phyloP scores from a whole-genome alignment of 1,140 invertebrate genomes.

The Papilio xuthus region DNA sequence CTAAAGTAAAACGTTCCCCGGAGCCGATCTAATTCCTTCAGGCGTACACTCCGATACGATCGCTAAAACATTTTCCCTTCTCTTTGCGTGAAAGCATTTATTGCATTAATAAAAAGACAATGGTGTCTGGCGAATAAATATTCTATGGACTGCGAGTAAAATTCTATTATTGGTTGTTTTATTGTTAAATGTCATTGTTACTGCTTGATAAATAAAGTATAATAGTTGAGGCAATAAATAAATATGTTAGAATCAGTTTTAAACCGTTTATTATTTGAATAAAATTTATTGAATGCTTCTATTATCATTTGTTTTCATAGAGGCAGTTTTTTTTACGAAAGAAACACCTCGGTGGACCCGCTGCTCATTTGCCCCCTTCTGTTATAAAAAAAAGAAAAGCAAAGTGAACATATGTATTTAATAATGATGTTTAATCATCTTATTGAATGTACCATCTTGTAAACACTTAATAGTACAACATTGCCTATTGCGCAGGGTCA shows the following conservation, averaged over 20 bases:
- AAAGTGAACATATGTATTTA: no score
- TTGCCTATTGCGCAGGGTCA: no score
- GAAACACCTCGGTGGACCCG: no score
- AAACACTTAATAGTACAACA: no score
- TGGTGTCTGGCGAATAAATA: slow-evolving; percentile 34
- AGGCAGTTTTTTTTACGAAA: no score
- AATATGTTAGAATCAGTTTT: background rate
- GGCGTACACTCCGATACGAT: slow-evolving; percentile 44
- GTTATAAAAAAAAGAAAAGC: no score
- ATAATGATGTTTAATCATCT: no score
- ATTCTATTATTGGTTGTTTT: slow-evolving; percentile 25
- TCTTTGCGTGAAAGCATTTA: slow-evolving; percentile 36
- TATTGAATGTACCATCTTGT: no score
- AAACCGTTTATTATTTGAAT: background rate
- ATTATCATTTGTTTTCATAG: background rate
- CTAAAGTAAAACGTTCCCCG: slow-evolving; percentile 7
- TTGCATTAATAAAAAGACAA: slow-evolving; percentile 36
- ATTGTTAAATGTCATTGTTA: slow-evolving; percentile 26
- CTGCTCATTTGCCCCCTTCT: no score
- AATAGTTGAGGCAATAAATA: background rate
- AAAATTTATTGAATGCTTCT: background rate
- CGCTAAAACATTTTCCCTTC: slow-evolving; percentile 35
- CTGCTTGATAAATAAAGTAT: background rate
- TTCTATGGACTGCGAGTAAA: slow-evolving; percentile 20
- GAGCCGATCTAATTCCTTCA: slow-evolving; percentile 45